A percentile compares a stretch with the other conserved stretches of the same genome.
phyloP scores from a whole-genome alignment of 2,888 invertebrate genomes.

The Cephus pulcher region DNA sequence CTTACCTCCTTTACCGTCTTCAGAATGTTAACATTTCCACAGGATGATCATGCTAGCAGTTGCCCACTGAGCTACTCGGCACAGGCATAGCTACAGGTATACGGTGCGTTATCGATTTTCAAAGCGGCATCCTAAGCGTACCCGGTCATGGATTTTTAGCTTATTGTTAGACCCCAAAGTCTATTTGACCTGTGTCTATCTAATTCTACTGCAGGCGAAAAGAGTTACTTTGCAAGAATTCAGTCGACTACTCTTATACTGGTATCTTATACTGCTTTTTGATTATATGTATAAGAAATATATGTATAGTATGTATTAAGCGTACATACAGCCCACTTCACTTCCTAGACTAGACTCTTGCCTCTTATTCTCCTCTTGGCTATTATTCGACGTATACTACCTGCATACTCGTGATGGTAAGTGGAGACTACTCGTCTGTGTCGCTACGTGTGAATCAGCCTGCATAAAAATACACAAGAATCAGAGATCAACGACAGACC shows the following conservation, averaged over 20 bases:
- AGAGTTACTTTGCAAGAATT: background rate
- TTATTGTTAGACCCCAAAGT: background rate
- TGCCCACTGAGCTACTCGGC: background rate
- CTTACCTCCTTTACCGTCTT: conserved; percentile 14
- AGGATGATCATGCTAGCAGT: background rate
- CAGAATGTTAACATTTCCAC: background rate
- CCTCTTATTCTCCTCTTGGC: background rate
- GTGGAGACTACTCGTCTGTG: background rate
- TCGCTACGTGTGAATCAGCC: background rate
- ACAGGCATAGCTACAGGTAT: background rate
- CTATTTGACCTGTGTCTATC: background rate
- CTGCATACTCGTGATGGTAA: background rate
- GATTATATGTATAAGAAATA: background rate
- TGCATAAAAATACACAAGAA: background rate
- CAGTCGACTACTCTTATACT: background rate
- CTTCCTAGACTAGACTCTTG: background rate
- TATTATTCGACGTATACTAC: background rate
- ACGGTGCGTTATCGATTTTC: conserved; percentile 31
- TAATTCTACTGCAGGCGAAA: background rate
- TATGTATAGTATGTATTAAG: background rate
- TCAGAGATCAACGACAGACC: background rate
- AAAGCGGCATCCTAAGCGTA: conserved; percentile 26
- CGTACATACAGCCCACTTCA: background rate
- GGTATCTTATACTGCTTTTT: background rate
- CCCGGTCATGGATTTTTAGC: background rate